Evolutionary conservation across 1,140 invertebrate genomes (phyloP).

Genomic region (Aphelenchoides besseyi): DNA sequence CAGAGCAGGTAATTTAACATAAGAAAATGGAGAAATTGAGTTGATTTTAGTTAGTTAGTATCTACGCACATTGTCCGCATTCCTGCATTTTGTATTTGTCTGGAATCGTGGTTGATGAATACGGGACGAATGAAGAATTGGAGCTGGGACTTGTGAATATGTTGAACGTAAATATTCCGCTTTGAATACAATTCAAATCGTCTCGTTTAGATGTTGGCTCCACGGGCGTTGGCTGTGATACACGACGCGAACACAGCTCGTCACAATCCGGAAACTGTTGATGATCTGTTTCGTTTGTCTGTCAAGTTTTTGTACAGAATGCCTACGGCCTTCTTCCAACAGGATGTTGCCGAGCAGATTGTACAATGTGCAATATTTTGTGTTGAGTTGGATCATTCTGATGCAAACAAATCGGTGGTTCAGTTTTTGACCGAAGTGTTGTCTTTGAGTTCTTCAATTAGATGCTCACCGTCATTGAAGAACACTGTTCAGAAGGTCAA

Average conservation of each 20-base stretch:
- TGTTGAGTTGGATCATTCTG: conserved; percentile 81
- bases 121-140: conserved; percentile 73
- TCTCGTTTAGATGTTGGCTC: conserved; percentile 73
- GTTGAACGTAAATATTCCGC: conserved; percentile 68
- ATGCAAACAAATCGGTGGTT: conserved; percentile 72
- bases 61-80: conserved; percentile 76
- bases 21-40: not conserved
- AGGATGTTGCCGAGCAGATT: conserved; percentile 72
- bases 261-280: conserved; percentile 93
- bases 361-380: conserved; percentile 79
- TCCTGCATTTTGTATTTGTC: conserved; percentile 91
- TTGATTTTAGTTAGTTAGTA: conserved; percentile 18
- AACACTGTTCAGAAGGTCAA: conserved; percentile 24
- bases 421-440: conserved; percentile 43
- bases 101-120: conserved; percentile 91
- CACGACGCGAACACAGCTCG: conserved; percentile 72
- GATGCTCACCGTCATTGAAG: not conserved
- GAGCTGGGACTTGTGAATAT: conserved; percentile 76
- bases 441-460: not conserved
- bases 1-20: conserved; percentile 70
- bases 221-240: conserved; percentile 77
- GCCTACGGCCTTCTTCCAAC: conserved; percentile 76
- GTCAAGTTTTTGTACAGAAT: conserved; percentile 72
- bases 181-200: conserved; percentile 24
- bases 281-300: conserved; percentile 88